Evolutionary conservation across 1,140 invertebrate genomes (phyloP), one percentile per base, ranked within the genome.

Genomic region (Liolophura sinensis): DNA sequence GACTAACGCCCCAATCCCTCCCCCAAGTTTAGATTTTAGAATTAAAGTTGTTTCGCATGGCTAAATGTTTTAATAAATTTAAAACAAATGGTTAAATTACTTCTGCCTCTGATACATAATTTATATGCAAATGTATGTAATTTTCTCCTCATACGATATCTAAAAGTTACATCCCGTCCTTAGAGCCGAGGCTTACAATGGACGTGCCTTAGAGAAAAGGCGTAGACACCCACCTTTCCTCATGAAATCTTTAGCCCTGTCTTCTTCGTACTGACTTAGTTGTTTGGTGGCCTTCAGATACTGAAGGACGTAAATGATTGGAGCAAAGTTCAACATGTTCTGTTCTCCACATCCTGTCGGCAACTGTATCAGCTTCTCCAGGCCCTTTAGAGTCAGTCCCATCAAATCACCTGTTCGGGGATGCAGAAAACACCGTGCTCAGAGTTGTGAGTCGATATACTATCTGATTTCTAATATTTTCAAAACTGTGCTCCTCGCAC

Each of bases 311-410:
- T 95, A 91, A 73, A 97, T 92, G 80, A 96, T 96, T 1, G 95
- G 94, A 16, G 96, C 91, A 66, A 96, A 93, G 68, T 93, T 92
- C 0, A 96, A 86, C 92, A 98, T 94, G 73, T 96, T 97, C 83
- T 98, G 95, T 86, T 98, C 95, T 14, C 95, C 95, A 85, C 95
- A 97, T 0, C 94, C 95, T 64, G 90, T 92, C 0, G 96, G 95
- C 87, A 96, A 88, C 59, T 77, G 77, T 12, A 98, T 89, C 15
- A 98, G 83, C 70, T 89, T 88, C 31, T 83, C 76, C 9, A 85
- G 68, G 65, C 81, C 81, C n/a, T 73, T 73, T 24, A 84, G 65
- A 12, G 84, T 74, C 31, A 80, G 76, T 0, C 84, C 84, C 79
- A 85, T 81, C 16, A 85, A 73, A 65, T 85, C 83, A 64, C 82